Evolutionary conservation across 2,888 invertebrate species (phyloP).

Genomic region (Coenonympha arcania): DNA sequence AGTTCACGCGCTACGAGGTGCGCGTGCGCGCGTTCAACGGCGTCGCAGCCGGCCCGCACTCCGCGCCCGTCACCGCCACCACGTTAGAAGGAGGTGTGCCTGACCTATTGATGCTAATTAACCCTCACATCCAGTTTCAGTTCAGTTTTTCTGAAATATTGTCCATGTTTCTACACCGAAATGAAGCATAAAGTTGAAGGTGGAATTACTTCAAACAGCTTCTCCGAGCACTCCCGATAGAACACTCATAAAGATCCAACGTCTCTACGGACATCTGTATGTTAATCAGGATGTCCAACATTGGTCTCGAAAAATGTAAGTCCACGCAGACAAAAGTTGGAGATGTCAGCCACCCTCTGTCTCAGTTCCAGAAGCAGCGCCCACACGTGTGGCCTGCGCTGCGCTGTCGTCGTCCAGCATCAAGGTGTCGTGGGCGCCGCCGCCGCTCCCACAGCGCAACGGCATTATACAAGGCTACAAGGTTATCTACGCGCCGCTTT

Average conservation of each 20-base stretch:
- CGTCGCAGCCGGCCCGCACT: slow-evolving; percentile 84
- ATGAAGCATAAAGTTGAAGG: too few species aligned
- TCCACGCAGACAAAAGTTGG: neutral
- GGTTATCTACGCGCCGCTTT: slow-evolving; percentile 77
- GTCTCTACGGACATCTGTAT: too few species aligned
- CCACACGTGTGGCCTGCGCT: slow-evolving; percentile 78
- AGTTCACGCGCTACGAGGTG: slow-evolving; percentile 86
- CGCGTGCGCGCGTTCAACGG: slow-evolving; percentile 86
- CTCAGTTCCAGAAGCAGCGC: slow-evolving; percentile 80
- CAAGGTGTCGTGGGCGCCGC: slow-evolving; percentile 81
- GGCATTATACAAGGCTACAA: slow-evolving; percentile 85
- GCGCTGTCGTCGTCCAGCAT: slow-evolving; percentile 81
- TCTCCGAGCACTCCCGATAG: too few species aligned
- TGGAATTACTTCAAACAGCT: too few species aligned
- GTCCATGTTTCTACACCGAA: too few species aligned
- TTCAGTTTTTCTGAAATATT: too few species aligned
- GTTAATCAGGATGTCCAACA: too few species aligned
- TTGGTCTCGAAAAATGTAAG: too few species aligned
- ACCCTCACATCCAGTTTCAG: too few species aligned
- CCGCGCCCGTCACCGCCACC: slow-evolving; percentile 78
- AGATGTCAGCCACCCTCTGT: neutral
- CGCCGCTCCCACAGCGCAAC: slow-evolving; percentile 76
- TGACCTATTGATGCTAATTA: too few species aligned
- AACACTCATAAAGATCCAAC: too few species aligned
- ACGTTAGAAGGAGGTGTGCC: slow-evolving; percentile 80